These are phyloP conservation scores for Oxycera nigricornis DNA, from an alignment of 2,888 invertebrate species.

Conservation along the genomic window DNA sequence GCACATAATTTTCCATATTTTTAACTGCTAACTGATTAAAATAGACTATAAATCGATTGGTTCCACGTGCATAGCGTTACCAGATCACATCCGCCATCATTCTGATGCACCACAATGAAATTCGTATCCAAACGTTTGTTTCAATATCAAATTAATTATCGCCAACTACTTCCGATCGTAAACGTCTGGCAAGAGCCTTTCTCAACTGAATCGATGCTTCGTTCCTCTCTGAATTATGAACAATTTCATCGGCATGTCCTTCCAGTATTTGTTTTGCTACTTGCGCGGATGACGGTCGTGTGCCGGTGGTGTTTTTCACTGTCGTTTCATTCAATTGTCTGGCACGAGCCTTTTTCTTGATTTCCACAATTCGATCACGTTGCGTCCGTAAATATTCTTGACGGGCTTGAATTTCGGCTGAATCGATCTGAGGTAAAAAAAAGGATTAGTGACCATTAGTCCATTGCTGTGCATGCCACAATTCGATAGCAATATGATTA, in stretches of 20 bases:
- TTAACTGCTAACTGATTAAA: too few species aligned
- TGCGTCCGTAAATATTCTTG: constrained; percentile 88
- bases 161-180: constrained; percentile 86
- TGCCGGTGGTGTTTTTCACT: constrained; percentile 56
- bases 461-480: too few species aligned
- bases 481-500: too few species aligned
- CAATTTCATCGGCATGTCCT: constrained; percentile 54
- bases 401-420: constrained; percentile 75
- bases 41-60: too few species aligned
- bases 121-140: too few species aligned
- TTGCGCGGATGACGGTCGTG: constrained; percentile 76
- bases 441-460: too few species aligned
- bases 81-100: too few species aligned
- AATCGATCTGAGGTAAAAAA: constrained; percentile 63
- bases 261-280: constrained; percentile 74
- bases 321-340: constrained; percentile 75
- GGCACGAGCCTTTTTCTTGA: constrained; percentile 88
- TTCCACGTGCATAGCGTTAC: too few species aligned
- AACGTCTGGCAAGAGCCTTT: constrained; percentile 81
- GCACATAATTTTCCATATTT: too few species aligned
- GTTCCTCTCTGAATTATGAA: constrained; percentile 54
- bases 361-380: constrained; percentile 86
- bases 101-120: too few species aligned
- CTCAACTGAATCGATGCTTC: constrained; percentile 78
- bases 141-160: constrained; percentile 51